Conservation (phyloP, 2,113 vertebrate genomes). For the Meriones unguiculatus region DNA sequence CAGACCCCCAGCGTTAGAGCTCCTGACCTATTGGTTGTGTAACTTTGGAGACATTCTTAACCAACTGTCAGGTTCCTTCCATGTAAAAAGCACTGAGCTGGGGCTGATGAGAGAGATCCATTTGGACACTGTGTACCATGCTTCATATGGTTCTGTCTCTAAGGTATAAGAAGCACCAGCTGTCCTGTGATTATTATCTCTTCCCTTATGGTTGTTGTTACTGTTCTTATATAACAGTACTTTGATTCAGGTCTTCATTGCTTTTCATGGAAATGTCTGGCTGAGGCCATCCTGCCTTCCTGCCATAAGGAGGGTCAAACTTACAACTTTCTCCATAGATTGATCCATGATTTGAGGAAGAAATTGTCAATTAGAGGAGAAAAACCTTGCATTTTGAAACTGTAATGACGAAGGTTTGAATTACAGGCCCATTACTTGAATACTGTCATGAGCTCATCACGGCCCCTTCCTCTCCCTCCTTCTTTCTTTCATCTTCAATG, state of each 20-base stretch:
- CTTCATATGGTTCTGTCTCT: accelerated
- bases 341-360: background rate
- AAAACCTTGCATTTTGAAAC: background rate
- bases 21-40: background rate
- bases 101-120: background rate
- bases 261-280: background rate
- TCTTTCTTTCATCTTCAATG: background rate
- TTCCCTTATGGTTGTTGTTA: background rate
- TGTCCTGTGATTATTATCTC: background rate
- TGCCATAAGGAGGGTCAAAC: background rate
- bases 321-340: background rate
- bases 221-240: background rate
- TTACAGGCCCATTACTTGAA: background rate
- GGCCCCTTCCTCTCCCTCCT: accelerated
- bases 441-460: too few species aligned
- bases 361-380: background rate
- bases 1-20: background rate
- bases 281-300: background rate
- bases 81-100: background rate
- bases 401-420: background rate
- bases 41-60: background rate
- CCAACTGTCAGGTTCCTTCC: background rate
- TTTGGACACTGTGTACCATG: background rate
- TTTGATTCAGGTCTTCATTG: background rate
- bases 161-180: background rate